Percentiles rank a stretch among this genome's conserved stretches.
Conservation (phyloP, 1,140 invertebrate genomes). For the Drosophila pectinifera region DNA sequence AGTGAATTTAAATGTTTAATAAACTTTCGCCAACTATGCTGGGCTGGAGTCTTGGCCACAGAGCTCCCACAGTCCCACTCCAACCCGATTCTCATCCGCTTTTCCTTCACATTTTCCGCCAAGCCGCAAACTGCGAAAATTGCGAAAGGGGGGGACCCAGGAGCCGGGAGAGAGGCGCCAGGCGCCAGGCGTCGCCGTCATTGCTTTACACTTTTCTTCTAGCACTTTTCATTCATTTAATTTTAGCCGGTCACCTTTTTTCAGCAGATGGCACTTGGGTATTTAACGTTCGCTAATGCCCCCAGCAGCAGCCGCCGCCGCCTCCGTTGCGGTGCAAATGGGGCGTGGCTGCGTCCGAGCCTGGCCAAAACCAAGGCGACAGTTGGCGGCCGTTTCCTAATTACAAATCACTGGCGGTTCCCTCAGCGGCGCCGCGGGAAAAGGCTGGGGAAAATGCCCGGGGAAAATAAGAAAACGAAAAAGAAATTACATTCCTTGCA, state of each 20-base stretch:
- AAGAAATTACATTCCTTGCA: slow-evolving; percentile 70
- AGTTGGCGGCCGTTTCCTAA: slow-evolving; percentile 84
- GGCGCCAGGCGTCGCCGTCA: slow-evolving; percentile 76
- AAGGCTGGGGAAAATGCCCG: slow-evolving; percentile 30
- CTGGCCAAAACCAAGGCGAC: slow-evolving; percentile 68
- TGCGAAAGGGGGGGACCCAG: slow-evolving; percentile 43
- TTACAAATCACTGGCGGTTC: slow-evolving; percentile 80
- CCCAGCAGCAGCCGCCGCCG: slow-evolving; percentile 41
- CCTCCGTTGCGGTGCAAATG: slow-evolving; percentile 66
- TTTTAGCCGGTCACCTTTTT: slow-evolving; percentile 54
- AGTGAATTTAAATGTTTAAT: slow-evolving; percentile 82
- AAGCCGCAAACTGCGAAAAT: slow-evolving; percentile 73
- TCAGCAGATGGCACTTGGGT: slow-evolving; percentile 72
- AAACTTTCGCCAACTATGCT: slow-evolving; percentile 68
- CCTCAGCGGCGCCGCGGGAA: slow-evolving; percentile 36
- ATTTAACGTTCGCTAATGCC: slow-evolving; percentile 82
- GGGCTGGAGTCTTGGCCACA: slow-evolving; percentile 29
- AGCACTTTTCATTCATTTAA: slow-evolving; percentile 81
- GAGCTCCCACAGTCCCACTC: not conserved
- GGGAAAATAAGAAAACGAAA: slow-evolving; percentile 36
- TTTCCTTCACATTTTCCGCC: slow-evolving; percentile 20
- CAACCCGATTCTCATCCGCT: not conserved
- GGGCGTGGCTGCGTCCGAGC: slow-evolving; percentile 60
- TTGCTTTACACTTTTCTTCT: slow-evolving; percentile 82
- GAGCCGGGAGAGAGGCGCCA: no score